Percentiles rank a stretch among this genome's conserved stretches.
Conservation (phyloP, 2,888 invertebrate genomes). For the Caenorhabditis sp. region DNA sequence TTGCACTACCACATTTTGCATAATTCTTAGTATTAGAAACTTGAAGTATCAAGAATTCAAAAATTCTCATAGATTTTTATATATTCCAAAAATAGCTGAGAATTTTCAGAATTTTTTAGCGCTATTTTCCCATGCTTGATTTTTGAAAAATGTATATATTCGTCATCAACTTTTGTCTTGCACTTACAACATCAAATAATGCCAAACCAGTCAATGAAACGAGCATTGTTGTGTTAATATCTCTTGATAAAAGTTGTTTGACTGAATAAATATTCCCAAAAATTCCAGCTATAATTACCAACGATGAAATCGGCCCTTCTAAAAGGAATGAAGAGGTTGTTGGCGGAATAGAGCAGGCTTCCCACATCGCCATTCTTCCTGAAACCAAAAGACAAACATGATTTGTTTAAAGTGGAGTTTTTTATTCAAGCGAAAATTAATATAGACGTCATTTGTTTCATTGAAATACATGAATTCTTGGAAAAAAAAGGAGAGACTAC, state of each 20-base stretch:
- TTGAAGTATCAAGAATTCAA: background rate
- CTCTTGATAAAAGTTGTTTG: conserved; percentile 47
- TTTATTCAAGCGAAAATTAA: background rate
- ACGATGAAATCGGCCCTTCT: conserved; percentile 46
- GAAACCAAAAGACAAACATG: conserved; percentile 1
- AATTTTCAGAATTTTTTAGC: too few relatives aligned
- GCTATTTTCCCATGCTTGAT: background rate
- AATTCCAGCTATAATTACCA: conserved; percentile 45
- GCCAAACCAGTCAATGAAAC: conserved; percentile 54
- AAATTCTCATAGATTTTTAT: conserved; percentile 3
- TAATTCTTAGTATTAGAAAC: too few relatives aligned
- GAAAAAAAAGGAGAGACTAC: background rate
- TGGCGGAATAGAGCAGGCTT: conserved; percentile 26
- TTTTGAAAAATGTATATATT: background rate
- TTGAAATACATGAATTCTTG: background rate
- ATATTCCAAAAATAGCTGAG: background rate
- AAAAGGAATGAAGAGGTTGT: conserved; percentile 32
- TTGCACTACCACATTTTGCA: too few relatives aligned
- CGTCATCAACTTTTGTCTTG: background rate
- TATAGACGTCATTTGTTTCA: background rate
- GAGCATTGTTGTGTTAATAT: conserved; percentile 60
- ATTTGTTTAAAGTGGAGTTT: background rate
- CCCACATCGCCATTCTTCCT: conserved; percentile 14
- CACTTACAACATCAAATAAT: conserved; percentile 37
- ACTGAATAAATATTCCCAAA: conserved; percentile 54